Percentiles rank a stretch among this genome's conserved stretches.
Evolutionary conservation across 2,888 invertebrate genomes (phyloP).

Genomic region (Venusia cambrica): DNA sequence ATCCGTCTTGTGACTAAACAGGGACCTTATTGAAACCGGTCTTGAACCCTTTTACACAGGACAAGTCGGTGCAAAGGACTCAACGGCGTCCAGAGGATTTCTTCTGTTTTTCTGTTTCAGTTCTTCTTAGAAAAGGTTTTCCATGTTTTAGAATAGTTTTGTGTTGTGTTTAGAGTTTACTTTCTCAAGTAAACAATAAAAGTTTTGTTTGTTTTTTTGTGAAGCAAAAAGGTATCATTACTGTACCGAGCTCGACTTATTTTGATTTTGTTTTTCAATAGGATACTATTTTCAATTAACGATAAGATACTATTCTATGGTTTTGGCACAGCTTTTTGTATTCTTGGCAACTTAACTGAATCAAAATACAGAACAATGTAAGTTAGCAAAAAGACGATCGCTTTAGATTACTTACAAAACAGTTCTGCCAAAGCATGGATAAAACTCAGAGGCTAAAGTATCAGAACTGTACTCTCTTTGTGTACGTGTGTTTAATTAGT

Average conservation of each 20-base stretch:
- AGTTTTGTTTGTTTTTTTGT: slow-evolving; percentile 30
- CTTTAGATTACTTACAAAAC: slow-evolving; percentile 13
- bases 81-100: slow-evolving; percentile 48
- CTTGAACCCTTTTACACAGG: slow-evolving; percentile 71
- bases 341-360: neutral
- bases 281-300: slow-evolving; percentile 37
- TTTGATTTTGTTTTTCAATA: slow-evolving; percentile 36
- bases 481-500: slow-evolving; percentile 46
- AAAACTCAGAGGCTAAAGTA: slow-evolving; percentile 54
- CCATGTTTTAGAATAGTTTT: slow-evolving; percentile 48
- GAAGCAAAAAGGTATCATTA: slow-evolving; percentile 62
- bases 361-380: too few relatives aligned
- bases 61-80: slow-evolving; percentile 62
- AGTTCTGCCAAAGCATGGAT: slow-evolving; percentile 27
- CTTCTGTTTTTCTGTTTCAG: slow-evolving; percentile 38
- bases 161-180: slow-evolving; percentile 41
- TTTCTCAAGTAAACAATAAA: slow-evolving; percentile 33
- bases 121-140: slow-evolving; percentile 42
- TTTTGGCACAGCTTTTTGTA: slow-evolving; percentile 40
- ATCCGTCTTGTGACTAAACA: slow-evolving; percentile 47
- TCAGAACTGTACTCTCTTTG: slow-evolving; percentile 63
- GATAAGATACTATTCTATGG: slow-evolving; percentile 34
- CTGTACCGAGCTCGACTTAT: slow-evolving; percentile 50
- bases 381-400: too few relatives aligned
- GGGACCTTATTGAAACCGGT: slow-evolving; percentile 43